A percentile compares a stretch with the other conserved stretches of the same genome.
phyloP scores from a whole-genome alignment of 2,113 vertebrate species.

The Rhinoptilus africanus region DNA sequence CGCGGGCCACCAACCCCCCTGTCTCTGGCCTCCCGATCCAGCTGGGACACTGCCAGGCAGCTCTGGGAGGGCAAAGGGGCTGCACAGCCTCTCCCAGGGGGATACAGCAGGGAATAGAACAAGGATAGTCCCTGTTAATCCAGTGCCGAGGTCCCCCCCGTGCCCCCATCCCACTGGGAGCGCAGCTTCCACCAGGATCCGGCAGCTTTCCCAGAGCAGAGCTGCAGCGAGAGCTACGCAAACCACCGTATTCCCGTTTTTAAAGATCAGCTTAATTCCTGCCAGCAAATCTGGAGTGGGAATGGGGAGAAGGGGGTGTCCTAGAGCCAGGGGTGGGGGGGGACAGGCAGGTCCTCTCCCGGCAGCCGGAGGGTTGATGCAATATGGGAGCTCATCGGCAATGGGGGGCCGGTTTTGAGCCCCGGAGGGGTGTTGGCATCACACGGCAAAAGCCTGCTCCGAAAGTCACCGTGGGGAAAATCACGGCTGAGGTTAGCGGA shows the following conservation, averaged over 20 bases:
- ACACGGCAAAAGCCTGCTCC: background rate
- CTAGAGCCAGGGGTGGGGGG: background rate
- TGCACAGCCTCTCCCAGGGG: background rate
- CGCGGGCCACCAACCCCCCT: background rate
- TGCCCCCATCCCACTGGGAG: too few species aligned
- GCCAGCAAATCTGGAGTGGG: background rate
- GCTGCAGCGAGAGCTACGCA: background rate
- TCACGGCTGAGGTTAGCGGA: accelerated
- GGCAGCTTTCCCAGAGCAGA: background rate
- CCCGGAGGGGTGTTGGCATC: background rate
- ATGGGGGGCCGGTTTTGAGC: background rate
- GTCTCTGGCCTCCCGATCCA: too few species aligned
- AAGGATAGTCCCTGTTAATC: background rate
- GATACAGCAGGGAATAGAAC: background rate
- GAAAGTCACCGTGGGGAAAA: background rate
- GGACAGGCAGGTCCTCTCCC: background rate
- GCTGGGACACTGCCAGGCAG: background rate
- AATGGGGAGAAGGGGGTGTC: background rate
- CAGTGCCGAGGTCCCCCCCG: background rate
- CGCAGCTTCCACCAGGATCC: background rate
- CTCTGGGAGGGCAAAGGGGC: too few species aligned
- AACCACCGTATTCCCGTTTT: background rate
- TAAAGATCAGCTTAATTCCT: background rate
- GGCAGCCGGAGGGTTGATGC: background rate
- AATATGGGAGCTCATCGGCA: background rate